phyloP scores from a whole-genome alignment of 2,888 invertebrate species.

The Drosophila mimica region DNA sequence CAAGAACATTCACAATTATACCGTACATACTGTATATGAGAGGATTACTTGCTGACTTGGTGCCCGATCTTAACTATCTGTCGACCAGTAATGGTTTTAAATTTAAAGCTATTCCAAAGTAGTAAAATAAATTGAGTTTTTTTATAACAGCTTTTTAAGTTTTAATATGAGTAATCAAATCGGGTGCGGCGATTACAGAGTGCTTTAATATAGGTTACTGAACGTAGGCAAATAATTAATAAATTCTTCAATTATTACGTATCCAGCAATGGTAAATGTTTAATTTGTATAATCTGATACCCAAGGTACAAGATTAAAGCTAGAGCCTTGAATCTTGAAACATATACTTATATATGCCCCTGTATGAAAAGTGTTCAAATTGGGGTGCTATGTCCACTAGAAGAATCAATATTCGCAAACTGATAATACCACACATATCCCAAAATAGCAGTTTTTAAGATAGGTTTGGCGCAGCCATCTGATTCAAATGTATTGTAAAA shows the following conservation, averaged over 20 bases:
- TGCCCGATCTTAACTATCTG: no score
- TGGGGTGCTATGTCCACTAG: not conserved
- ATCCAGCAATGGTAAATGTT: not conserved
- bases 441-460: not conserved
- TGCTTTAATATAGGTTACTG: not conserved
- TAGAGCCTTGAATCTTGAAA: no score
- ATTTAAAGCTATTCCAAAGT: not conserved
- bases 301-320: not conserved
- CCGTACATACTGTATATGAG: not conserved
- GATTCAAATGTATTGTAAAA: no score
- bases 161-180: no score
- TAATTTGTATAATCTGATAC: not conserved
- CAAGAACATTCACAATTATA: not conserved
- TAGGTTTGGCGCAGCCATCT: no score
- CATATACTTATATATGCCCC: no score
- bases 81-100: not conserved
- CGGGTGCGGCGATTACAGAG: no score
- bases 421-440: not conserved
- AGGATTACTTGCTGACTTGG: not conserved
- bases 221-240: not conserved
- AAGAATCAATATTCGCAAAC: not conserved
- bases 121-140: not conserved
- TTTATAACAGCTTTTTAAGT: not conserved
- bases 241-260: not conserved
- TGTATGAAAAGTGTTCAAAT: not conserved